These are phyloP conservation scores for Actinia equina DNA, from an alignment of 64 coral and sea anemone species.

Conservation along the genomic window DNA sequence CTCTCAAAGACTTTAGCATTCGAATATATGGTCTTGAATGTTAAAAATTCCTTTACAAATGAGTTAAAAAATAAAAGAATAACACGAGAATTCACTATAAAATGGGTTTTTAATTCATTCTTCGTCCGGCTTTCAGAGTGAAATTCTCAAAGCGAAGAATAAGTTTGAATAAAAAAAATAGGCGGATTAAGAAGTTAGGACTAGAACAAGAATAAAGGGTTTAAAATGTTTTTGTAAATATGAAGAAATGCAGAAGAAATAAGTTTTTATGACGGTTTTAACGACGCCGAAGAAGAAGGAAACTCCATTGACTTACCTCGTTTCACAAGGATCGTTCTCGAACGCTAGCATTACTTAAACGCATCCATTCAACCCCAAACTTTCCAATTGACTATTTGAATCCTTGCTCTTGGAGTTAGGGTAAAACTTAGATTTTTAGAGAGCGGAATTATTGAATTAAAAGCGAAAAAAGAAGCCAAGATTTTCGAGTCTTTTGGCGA, in stretches of 20 bases:
- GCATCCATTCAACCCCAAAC: background rate
- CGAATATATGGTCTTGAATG: too few relatives aligned
- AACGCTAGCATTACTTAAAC: slow-evolving; percentile 1
- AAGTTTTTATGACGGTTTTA: background rate
- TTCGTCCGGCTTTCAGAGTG: too few relatives aligned
- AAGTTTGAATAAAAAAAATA: too few relatives aligned
- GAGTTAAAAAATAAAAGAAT: too few relatives aligned
- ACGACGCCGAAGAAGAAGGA: background rate
- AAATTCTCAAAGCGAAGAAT: too few relatives aligned
- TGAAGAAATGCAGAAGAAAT: background rate
- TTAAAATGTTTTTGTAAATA: background rate
- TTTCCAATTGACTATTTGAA: background rate
- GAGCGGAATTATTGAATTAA: background rate
- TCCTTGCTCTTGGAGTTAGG: background rate
- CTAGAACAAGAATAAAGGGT: background rate
- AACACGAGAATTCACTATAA: too few relatives aligned
- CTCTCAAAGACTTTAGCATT: too few relatives aligned
- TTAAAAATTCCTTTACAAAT: too few relatives aligned
- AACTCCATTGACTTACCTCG: background rate
- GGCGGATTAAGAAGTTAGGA: too few relatives aligned
- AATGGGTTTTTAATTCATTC: too few relatives aligned
- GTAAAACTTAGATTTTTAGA: background rate
- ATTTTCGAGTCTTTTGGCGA: background rate
- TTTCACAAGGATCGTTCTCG: background rate
- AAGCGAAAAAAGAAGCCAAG: background rate